These are phyloP conservation scores for Intellagama lesueurii DNA, from an alignment of 2,797 vertebrate species.

Conservation along the genomic window DNA sequence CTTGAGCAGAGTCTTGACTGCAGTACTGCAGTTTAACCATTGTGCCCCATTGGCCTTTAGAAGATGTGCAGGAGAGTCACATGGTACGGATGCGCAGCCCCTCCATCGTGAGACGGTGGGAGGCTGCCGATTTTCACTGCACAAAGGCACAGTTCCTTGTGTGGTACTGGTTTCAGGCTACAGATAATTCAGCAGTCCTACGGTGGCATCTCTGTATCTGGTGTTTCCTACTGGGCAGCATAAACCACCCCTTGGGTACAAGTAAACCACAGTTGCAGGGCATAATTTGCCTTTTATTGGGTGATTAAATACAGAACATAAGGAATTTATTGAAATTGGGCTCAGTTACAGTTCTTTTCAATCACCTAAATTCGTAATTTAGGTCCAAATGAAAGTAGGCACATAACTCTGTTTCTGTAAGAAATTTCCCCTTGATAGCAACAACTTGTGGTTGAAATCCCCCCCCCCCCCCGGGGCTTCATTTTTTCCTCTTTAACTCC, in stretches of 20 bases:
- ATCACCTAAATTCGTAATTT: neutral
- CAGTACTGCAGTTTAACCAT: too few species aligned
- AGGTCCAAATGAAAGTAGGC: neutral
- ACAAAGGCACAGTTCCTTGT: neutral
- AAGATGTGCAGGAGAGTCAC: conserved; percentile 1
- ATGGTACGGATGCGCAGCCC: neutral
- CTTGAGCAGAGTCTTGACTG: neutral
- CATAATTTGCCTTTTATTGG: neutral
- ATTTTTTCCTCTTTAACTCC: neutral
- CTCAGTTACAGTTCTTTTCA: neutral
- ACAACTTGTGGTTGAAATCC: neutral
- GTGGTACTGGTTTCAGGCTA: neutral
- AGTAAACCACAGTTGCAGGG: too few species aligned
- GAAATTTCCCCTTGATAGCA: neutral
- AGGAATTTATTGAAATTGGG: neutral
- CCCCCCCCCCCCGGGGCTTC: neutral
- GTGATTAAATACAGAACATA: neutral
- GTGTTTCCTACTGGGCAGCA: neutral
- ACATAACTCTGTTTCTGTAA: neutral
- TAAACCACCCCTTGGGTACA: accelerated
- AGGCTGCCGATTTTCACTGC: neutral
- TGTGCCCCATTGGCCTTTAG: neutral
- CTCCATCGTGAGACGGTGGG: neutral
- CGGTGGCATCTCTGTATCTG: neutral
- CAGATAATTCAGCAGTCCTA: neutral